phyloP scores from a whole-genome alignment of 2,888 invertebrate species.

The Dicyrtomina minuta region DNA sequence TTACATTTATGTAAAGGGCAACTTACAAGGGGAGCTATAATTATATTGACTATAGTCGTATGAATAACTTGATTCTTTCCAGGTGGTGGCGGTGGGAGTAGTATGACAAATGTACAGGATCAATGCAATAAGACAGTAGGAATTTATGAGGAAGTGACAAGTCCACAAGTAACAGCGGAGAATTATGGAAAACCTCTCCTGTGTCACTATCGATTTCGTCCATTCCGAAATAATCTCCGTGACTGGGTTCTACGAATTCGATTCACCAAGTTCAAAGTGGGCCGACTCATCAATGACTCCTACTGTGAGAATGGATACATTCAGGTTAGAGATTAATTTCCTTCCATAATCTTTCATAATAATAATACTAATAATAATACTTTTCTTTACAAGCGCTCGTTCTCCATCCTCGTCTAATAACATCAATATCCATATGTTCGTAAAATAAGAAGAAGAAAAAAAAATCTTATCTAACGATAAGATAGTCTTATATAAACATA shows the following conservation, averaged over 20 bases:
- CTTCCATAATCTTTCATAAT: too few relatives aligned
- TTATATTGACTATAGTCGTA: too few relatives aligned
- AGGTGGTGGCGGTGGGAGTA: not conserved
- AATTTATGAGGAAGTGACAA: constrained; percentile 87
- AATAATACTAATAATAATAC: too few relatives aligned
- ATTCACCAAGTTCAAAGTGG: constrained; percentile 91
- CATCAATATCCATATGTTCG: too few relatives aligned
- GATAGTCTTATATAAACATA: too few relatives aligned
- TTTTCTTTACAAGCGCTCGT: too few relatives aligned
- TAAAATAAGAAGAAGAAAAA: too few relatives aligned
- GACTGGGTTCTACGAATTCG: constrained; percentile 87
- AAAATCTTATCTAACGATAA: too few relatives aligned
- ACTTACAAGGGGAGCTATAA: too few relatives aligned
- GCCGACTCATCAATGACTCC: constrained; percentile 80
- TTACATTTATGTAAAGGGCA: too few relatives aligned
- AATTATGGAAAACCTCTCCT: constrained; percentile 83
- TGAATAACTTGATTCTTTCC: not conserved
- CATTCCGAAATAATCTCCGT: constrained; percentile 80
- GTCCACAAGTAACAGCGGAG: constrained; percentile 78
- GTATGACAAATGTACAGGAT: constrained; percentile 59
- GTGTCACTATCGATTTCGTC: constrained; percentile 87
- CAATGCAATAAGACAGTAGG: constrained; percentile 93
- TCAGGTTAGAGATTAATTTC: constrained; percentile 65
- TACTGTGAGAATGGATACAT: constrained; percentile 84
- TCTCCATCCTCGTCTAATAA: not conserved